Percentiles rank a stretch among this genome's conserved stretches.
Evolutionary conservation across 2,888 invertebrate species (phyloP).

Genomic region (Imbricaverruca yamaguchii): DNA sequence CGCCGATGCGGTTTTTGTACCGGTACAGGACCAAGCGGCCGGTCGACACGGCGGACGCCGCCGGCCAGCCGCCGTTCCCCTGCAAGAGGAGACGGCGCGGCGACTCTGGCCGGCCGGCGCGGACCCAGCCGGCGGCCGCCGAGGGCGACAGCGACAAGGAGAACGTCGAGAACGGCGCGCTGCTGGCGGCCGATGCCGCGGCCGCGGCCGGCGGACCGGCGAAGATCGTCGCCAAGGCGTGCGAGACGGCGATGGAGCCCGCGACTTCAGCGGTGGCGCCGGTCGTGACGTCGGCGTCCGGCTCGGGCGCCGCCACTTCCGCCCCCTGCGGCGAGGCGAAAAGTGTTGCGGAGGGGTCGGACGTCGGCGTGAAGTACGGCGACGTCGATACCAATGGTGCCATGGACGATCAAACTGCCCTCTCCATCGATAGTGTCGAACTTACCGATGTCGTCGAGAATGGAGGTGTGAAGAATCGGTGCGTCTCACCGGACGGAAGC

Average conservation of each 20-base stretch:
- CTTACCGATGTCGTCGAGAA: no score
- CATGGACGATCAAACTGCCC: no score
- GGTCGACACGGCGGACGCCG: not conserved
- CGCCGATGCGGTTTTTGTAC: constrained; percentile 11
- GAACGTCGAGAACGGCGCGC: constrained; percentile 5
- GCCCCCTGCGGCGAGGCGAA: no score
- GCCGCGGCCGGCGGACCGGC: not conserved
- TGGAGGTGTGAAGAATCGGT: no score
- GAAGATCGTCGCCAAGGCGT: not conserved
- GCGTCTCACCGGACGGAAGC: no score
- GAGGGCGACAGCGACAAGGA: constrained; percentile 14
- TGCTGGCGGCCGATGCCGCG: no score
- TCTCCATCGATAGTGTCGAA: no score
- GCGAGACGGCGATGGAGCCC: not conserved
- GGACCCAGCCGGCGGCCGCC: not conserved
- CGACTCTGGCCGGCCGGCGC: not conserved
- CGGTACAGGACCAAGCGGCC: not conserved
- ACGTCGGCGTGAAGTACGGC: no score
- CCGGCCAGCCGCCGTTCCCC: not conserved
- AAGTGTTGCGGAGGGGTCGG: no score
- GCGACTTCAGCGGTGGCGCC: not conserved
- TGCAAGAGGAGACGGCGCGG: not conserved
- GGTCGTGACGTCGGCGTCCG: not conserved
- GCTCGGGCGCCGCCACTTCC: not conserved
- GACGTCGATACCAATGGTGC: no score